A percentile compares a stretch with the other conserved stretches of the same genome.
phyloP scores from a whole-genome alignment of 2,888 invertebrate genomes.

The Sceliomorpha sp. region DNA sequence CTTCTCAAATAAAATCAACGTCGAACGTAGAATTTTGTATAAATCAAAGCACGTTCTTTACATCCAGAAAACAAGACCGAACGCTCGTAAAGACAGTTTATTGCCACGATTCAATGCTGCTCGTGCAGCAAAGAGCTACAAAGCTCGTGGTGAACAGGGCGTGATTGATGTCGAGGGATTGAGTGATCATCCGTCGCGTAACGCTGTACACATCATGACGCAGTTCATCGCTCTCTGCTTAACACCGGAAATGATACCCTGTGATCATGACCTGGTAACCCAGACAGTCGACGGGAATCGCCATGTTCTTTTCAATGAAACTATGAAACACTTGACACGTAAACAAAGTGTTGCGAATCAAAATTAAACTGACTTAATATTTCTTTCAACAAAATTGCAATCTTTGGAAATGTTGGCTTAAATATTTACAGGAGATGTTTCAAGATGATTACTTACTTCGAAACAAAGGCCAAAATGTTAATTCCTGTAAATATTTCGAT shows the following conservation, averaged over 20 bases:
- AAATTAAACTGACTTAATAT: too few relatives aligned
- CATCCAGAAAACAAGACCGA: slow-evolving; percentile 39
- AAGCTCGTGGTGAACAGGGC: slow-evolving; percentile 59
- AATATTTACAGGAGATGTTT: too few relatives aligned
- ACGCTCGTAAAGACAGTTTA: slow-evolving; percentile 49
- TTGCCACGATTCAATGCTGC: slow-evolving; percentile 32
- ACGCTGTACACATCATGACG: slow-evolving; percentile 34
- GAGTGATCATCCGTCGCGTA: slow-evolving; percentile 71
- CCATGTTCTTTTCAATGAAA: slow-evolving; percentile 15
- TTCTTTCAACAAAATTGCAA: too few relatives aligned
- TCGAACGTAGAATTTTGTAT: slow-evolving; percentile 23
- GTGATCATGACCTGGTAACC: slow-evolving; percentile 54
- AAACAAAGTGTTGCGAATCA: too few relatives aligned
- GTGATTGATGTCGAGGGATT: slow-evolving; percentile 76
- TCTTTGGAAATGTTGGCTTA: too few relatives aligned
- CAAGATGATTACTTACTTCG: too few relatives aligned
- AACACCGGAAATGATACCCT: slow-evolving; percentile 42
- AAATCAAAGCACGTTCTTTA: slow-evolving; percentile 29
- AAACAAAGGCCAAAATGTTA: too few relatives aligned
- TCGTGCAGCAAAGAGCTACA: slow-evolving; percentile 32
- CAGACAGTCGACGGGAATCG: slow-evolving; percentile 13
- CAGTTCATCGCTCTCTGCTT: slow-evolving; percentile 45
- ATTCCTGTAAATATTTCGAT: too few relatives aligned
- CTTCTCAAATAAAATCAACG: slow-evolving; percentile 29
- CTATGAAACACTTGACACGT: neutral